Evolutionary conservation across 2,113 vertebrate genomes (phyloP).

Genomic region (Micromys minutus): DNA sequence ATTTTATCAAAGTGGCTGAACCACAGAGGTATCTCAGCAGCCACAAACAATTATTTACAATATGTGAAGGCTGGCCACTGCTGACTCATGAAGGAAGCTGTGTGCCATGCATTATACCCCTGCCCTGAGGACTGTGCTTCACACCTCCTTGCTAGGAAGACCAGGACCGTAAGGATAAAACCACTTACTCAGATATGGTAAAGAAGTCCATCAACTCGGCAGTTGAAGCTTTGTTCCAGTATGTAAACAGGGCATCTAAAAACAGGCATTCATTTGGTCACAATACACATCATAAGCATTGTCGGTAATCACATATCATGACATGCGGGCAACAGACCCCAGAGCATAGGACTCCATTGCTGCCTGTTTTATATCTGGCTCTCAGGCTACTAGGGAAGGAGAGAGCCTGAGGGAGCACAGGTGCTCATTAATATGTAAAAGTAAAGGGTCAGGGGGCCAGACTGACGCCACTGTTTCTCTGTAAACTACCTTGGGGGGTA

Average conservation of each 20-base stretch:
- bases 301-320: not conserved
- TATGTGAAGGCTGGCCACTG: not conserved
- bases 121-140: not conserved
- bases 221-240: constrained; percentile 97
- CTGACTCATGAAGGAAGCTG: not conserved
- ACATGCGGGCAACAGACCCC: not conserved
- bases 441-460: not conserved
- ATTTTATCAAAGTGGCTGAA: not conserved
- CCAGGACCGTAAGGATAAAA: constrained; percentile 36
- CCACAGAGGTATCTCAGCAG: not conserved
- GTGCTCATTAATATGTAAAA: not conserved
- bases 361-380: not conserved
- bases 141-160: not conserved
- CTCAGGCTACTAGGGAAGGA: not conserved
- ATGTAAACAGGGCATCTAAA: constrained; percentile 96
- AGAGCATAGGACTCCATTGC: not conserved
- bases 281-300: not conserved
- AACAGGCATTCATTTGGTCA: constrained; percentile 63
- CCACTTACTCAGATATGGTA: constrained; percentile 95
- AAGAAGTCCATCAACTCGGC: constrained; percentile 98
- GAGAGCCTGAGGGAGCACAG: not conserved
- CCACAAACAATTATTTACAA: not conserved
- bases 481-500: not conserved
- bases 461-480: not conserved
- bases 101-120: not conserved